Percentiles rank a stretch among this genome's conserved stretches.
These are phyloP conservation scores for Lamellibrachia columna DNA, from an alignment of 2,888 invertebrate species.

Conservation along the genomic window DNA sequence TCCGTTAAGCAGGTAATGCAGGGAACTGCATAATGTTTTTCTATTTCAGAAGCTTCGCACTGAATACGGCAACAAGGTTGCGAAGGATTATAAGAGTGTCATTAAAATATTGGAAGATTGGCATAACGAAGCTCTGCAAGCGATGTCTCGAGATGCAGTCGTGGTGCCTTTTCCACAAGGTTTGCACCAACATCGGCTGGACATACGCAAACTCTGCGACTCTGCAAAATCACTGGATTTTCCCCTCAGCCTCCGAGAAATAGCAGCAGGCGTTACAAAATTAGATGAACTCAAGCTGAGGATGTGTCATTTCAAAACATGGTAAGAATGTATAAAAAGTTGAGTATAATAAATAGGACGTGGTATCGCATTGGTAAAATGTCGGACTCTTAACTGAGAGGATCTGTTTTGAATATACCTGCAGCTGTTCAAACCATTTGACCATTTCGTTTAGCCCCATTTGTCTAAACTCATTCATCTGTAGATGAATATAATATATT, in stretches of 20 bases:
- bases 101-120: neutral
- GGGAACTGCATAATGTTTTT: neutral
- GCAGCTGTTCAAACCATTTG: no score
- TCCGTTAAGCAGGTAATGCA: no score
- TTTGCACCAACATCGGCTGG: neutral
- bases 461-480: no score
- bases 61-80: neutral
- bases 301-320: neutral
- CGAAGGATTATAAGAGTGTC: neutral
- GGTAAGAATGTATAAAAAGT: neutral
- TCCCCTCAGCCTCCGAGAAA: neutral
- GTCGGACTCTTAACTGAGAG: no score
- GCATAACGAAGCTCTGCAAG: neutral
- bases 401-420: no score
- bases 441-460: no score
- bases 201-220: neutral
- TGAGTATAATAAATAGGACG: no score
- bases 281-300: neutral
- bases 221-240: neutral
- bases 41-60: neutral
- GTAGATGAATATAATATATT: no score
- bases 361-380: no score
- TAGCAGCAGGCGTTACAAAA: neutral
- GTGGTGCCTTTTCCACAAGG: neutral
- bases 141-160: neutral